Conservation (phyloP, 2,888 invertebrate genomes). For the Rugalucina vietnamica region DNA sequence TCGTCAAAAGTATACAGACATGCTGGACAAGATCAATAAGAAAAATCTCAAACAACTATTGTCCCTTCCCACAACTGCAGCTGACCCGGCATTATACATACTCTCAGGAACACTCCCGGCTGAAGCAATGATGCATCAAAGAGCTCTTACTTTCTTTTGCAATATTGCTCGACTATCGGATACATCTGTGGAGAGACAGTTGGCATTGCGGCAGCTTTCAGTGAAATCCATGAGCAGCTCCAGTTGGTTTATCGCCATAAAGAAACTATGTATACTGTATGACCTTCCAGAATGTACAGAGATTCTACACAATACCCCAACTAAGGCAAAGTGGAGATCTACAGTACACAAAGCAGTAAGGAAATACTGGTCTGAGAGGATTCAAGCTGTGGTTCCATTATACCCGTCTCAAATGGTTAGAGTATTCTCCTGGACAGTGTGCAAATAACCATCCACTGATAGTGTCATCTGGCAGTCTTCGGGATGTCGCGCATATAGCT, state of each 20-base stretch:
- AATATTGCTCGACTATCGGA: background rate
- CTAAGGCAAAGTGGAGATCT: background rate
- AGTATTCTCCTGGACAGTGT: too few relatives aligned
- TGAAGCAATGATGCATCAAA: background rate
- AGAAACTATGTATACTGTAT: background rate
- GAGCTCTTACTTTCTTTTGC: background rate
- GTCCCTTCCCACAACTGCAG: background rate
- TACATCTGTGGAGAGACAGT: background rate
- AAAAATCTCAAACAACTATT: background rate
- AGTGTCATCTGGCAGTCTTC: too few relatives aligned
- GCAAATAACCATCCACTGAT: too few relatives aligned
- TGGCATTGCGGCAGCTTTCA: background rate
- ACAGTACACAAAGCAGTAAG: constrained; percentile 1
- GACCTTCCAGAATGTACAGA: background rate
- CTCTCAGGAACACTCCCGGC: background rate
- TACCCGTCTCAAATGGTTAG: too few relatives aligned
- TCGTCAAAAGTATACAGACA: background rate
- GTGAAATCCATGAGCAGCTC: background rate
- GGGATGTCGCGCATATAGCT: too few relatives aligned
- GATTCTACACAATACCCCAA: background rate
- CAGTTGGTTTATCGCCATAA: background rate
- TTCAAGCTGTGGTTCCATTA: background rate
- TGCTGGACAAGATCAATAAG: too few relatives aligned
- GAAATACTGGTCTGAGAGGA: background rate
- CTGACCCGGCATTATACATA: background rate